Evolutionary conservation across 1,140 invertebrate species (phyloP).

Genomic region (Drosophila equinoxialis): DNA sequence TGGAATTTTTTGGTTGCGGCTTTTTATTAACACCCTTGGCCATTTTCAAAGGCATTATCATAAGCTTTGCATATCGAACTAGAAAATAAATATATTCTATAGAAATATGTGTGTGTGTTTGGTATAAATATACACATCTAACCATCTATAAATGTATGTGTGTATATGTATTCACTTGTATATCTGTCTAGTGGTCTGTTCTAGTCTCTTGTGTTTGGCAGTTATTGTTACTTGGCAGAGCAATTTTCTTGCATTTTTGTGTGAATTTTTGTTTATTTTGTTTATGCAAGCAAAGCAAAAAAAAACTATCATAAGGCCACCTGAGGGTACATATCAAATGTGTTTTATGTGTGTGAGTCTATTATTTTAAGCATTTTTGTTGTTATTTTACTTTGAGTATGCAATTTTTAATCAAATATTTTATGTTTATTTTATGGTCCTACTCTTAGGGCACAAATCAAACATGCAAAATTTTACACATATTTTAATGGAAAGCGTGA

Average conservation of each 20-base stretch:
- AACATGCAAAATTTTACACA: not conserved
- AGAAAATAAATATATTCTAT: conserved; percentile 24
- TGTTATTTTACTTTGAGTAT: conserved; percentile 20
- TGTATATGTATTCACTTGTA: not conserved
- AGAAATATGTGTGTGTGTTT: not conserved
- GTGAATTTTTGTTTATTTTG: conserved; percentile 37
- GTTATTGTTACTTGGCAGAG: conserved; percentile 20
- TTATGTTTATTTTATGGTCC: conserved; percentile 13
- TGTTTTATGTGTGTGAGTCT: conserved; percentile 16
- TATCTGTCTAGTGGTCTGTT: not conserved
- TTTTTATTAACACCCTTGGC: conserved; percentile 27
- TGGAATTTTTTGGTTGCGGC: conserved; percentile 13
- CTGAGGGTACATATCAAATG: conserved; percentile 28
- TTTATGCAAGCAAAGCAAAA: conserved; percentile 29
- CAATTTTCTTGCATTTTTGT: conserved; percentile 25
- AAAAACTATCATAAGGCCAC: conserved; percentile 1
- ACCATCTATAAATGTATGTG: not conserved
- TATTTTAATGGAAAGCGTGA: not conserved
- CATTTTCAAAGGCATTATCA: conserved; percentile 40
- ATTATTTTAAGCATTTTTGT: conserved; percentile 26
- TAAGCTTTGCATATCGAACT: conserved; percentile 44
- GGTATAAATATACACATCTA: too few species aligned
- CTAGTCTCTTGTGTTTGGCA: conserved; percentile 19
- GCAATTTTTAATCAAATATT: conserved; percentile 39
- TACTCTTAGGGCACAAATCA: conserved; percentile 21